A percentile compares a stretch with the other conserved stretches of the same genome.
These are phyloP conservation scores for Drosophila navojoa DNA, from an alignment of 1,140 invertebrate species.

Conservation along the genomic window DNA sequence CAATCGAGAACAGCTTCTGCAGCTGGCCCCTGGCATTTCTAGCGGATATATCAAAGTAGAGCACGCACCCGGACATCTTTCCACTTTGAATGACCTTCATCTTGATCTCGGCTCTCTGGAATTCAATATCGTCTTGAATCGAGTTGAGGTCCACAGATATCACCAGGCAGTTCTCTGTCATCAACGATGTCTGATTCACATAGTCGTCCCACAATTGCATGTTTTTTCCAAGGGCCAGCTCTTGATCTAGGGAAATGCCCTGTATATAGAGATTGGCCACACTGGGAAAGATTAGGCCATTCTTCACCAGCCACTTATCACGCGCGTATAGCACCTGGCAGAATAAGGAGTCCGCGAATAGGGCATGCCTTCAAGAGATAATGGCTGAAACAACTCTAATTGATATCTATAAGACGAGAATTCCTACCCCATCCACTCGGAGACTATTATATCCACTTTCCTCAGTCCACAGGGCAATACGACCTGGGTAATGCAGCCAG, in stretches of 20 bases:
- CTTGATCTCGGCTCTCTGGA: conserved; percentile 13
- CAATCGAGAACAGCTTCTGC: conserved; percentile 39
- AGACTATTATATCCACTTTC: conserved; percentile 60
- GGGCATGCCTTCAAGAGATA: conserved; percentile 22
- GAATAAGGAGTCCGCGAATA: conserved; percentile 54
- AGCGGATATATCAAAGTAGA: conserved; percentile 39
- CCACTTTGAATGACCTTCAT: conserved; percentile 9
- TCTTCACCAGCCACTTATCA: conserved; percentile 45
- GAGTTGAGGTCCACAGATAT: conserved; percentile 23
- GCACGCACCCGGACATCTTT: conserved; percentile 13
- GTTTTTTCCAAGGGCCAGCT: neutral
- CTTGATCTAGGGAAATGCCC: conserved; percentile 19
- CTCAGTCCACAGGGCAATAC: conserved; percentile 39
- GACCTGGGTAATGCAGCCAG: conserved; percentile 31
- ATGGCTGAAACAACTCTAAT: too few relatives aligned
- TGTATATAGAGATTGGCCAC: conserved; percentile 37
- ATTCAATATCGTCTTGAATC: conserved; percentile 7
- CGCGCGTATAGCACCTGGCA: conserved; percentile 52
- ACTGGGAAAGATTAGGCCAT: conserved; percentile 52
- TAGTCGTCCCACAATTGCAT: conserved; percentile 37
- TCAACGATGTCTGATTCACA: conserved; percentile 16
- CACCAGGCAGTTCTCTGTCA: conserved; percentile 36
- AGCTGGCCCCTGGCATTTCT: neutral
- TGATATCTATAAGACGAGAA: neutral
- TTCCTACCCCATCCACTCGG: conserved; percentile 58